A percentile compares a stretch with the other conserved stretches of the same genome.
Conservation (phyloP, 2,113 vertebrate genomes). For the Apteryx mantelli region DNA sequence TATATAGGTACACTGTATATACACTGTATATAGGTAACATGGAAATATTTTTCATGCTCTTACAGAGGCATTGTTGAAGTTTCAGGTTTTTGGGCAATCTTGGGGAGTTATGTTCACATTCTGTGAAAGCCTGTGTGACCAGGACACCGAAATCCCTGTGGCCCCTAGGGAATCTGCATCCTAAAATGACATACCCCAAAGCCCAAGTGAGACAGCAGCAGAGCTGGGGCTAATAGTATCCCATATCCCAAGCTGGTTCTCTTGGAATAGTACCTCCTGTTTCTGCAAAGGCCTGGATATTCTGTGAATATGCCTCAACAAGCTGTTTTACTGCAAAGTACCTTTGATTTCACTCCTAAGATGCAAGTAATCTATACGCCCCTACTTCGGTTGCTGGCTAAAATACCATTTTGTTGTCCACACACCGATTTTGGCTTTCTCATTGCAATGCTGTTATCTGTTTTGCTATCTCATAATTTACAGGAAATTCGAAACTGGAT, state of each 20-base stretch:
- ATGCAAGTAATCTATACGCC: not conserved
- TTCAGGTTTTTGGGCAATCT: not conserved
- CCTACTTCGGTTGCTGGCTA: not conserved
- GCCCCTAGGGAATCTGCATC: not conserved
- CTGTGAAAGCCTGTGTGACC: not conserved
- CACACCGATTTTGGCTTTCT: conserved; percentile 3
- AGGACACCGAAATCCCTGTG: not conserved
- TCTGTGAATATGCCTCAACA: not conserved
- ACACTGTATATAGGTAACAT: not conserved
- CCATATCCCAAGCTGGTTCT: not conserved
- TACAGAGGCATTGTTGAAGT: not conserved
- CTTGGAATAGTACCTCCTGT: not conserved
- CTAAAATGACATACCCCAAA: not conserved
- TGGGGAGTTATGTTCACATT: not conserved
- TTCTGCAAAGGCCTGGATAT: not conserved
- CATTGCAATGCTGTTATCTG: not conserved
- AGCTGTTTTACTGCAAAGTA: not conserved
- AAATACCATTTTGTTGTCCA: not conserved
- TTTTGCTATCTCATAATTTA: conserved; percentile 1
- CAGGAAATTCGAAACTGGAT: conserved; percentile 58
- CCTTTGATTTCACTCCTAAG: not conserved
- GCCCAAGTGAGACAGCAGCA: not conserved
- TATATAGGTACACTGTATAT: not conserved
- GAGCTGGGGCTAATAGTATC: not conserved
- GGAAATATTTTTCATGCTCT: not conserved